Evolutionary conservation across 2,888 invertebrate genomes (phyloP).

Genomic region (Microctonus brassicae): DNA sequence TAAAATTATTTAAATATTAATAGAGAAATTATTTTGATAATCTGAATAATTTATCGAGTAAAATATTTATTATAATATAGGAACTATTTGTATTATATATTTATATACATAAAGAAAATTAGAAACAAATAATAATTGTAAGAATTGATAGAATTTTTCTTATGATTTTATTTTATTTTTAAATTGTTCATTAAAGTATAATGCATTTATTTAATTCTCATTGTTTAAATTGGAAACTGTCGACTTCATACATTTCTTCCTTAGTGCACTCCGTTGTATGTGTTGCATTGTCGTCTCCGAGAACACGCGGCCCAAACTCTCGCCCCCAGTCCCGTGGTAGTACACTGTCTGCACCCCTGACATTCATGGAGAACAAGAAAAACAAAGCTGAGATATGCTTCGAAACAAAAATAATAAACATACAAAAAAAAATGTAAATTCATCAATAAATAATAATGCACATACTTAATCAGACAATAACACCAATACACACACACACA

Average conservation of each 20-base stretch:
- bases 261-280: constrained; percentile 62
- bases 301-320: constrained; percentile 60
- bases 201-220: constrained; percentile 14
- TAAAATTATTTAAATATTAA: too few species aligned
- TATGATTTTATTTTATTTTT: too few species aligned
- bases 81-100: constrained; percentile 11
- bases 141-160: too few species aligned
- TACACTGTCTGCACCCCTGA: constrained; percentile 64
- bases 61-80: background rate
- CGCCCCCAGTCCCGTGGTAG: constrained; percentile 64
- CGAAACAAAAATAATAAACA: constrained; percentile 25
- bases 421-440: background rate
- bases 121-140: background rate
- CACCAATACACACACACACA: background rate
- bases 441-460: background rate
- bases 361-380: constrained; percentile 61
- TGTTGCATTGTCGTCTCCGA: constrained; percentile 64
- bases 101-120: background rate
- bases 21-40: too few species aligned
- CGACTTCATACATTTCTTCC: constrained; percentile 67
- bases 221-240: constrained; percentile 52
- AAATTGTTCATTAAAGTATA: too few species aligned
- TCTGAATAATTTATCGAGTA: background rate
- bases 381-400: constrained; percentile 34
- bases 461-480: background rate